Base-by-base conservation (phyloP, 2,113 vertebrate species). In the Sarotherodon lohbergeri region DNA sequence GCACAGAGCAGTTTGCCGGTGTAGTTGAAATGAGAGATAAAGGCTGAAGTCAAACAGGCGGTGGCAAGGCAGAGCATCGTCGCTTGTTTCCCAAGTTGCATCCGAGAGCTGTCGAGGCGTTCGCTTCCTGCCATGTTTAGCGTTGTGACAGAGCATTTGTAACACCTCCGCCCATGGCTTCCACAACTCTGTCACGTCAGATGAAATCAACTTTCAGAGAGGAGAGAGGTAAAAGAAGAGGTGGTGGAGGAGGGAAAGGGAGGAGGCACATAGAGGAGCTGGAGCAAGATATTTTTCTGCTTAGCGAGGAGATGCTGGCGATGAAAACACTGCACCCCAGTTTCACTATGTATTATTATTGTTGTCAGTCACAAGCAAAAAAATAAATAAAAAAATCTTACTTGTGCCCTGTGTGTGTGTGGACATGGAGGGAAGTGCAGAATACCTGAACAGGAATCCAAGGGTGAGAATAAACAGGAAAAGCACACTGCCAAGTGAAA, bases 21-120 rank as follows among this genome's bases (percentile, higher is more conserved):
- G 87, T 48, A 78, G 88, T 78, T 91, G 78, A 91, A 92, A 93
- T 71, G 89, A 88, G 80, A 92, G 87, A 90, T 93, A 90, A 92
- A 94, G 91, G 88, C 61, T 92, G 90, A 89, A 94, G 92, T 92
- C 92, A 94, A 89, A 91, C 89, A 88, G 88, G 84, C 86, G 59
- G 78, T n/a, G 84, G 90, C 68, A 78, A 90, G 82, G 91, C 89
- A 80, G 76, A 82, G 85, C 91, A 6, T 59, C 86, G 6, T 52
- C 22, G 36, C 68, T 73, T 78, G 84, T 91, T 91, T 84, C 92
- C 92, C 88, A 57, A 41, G 91, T 48, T 29, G 90, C 88, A 83
- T 84, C 90, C 79, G 43, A 86, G 78, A 88, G 89, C 92, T 94
- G 92, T 94, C 87, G 84, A 82, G 88, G 83, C 88, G 71, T 56